Base-by-base conservation (phyloP, 2,888 invertebrate genomes). In the Thumatha senex region DNA sequence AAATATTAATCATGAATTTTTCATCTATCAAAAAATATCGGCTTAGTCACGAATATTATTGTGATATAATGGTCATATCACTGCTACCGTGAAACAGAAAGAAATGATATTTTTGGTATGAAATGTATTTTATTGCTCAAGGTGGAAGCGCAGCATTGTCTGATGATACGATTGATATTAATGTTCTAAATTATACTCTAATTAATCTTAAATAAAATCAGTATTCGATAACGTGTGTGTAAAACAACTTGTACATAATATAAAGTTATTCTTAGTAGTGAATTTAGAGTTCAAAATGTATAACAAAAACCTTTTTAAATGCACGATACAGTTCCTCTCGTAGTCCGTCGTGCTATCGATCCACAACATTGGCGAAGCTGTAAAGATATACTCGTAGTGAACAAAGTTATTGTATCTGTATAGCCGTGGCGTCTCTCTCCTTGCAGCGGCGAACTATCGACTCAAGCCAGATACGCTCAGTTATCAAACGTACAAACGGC, bases 241-340 rank as follows among this genome's bases (percentile, higher is more conserved):
- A 78, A 72, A 74, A 71, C 74, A 67, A 72, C 80, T 47, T 80
- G 73, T 79, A 81, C 61, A 83, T 58, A 76, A 76, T 72, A 72
- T 70, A 54, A 54, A 49, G 51, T 74, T 78, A 82, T 77, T 72
- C 66, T 63, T 74, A 76, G 65, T 73, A 75, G 70, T 65, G 70
- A 67, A 70, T 75, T 74, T 78, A 78, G 80, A 74, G 69, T 75
- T 87, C 85, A 79, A 87, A 89, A 86, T 86, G 80, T 84, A 80
- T 84, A 89, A 80, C 76, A 78, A 82, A 24, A 48, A 81, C 59
- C 77, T 80, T 78, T 81, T 82, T 76, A 75, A 80, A 85, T 83
- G 91, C 91, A 90, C 91, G 91, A 90, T 84, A 84, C 88, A 90
- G 91, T 90, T 91, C 91, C 91, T 90, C 82, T 85, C 66, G 82